Base-by-base conservation (phyloP, 2,113 vertebrate species). In the Micronycteris hirsuta region DNA sequence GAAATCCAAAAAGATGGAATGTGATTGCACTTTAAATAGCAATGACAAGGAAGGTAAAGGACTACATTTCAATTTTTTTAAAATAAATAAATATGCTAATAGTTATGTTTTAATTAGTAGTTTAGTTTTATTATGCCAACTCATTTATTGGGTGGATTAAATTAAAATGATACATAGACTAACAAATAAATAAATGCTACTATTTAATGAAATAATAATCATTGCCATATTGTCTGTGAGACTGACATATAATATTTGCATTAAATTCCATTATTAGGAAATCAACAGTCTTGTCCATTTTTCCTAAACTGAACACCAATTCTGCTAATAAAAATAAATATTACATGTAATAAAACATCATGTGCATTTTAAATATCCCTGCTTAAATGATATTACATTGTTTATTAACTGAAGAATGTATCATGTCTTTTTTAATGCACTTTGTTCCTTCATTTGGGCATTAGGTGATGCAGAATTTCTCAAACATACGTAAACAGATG, bases 71-170 rank as follows among this genome's bases (percentile, higher is more conserved):
- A 82, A 85, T 70, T 89, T 16, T 88, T 47, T 94, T 33, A 68
- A 80, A 95, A 92, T 85, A 76, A 76, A 36, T 61, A 92, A 95
- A 91, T 86, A 86, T 90, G 4, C 31, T 78, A 24, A 47, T 68
- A 38, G 9, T 58, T 86, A 67, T 24, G 38, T 31, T 76, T 1
- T 74, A 89, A 49, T 84, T 68, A 92, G n/a, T 45, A 16, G 14
- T 65, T 76, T 71, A 14, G 14, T 89, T 91, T 93, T 86, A 95
- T 87, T 80, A 54, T 41, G 5, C 24, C 47, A 89, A 38, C 45
- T 77, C 58, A 33, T 90, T 81, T 83, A 68, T 22, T 92, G 12
- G 85, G 26, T 89, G 31, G 7, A 80, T 58, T 89, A 26, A 91
- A 67, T 93, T 93, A 95, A 86, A 54, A 84, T 92, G 19, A 68